phyloP scores from a whole-genome alignment of 2,888 invertebrate species.

The Athalia cordata region DNA sequence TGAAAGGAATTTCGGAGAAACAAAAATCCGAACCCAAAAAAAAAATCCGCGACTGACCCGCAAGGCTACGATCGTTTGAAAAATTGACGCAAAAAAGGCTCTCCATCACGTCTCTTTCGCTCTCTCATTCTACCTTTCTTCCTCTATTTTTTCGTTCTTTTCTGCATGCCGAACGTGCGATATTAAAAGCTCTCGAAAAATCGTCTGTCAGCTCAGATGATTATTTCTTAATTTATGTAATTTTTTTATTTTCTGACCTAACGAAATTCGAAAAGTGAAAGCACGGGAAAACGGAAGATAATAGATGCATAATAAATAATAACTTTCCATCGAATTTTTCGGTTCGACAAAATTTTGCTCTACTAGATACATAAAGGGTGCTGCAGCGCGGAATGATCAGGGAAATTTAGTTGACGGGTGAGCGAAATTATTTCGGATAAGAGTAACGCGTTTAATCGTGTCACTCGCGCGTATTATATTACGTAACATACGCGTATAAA shows the following conservation, averaged over 20 bases:
- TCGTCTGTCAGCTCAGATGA: background rate
- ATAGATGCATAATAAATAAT: no score
- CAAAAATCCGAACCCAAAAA: no score
- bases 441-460: constrained; percentile 19
- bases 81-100: no score
- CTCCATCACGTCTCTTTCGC: no score
- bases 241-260: background rate
- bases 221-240: background rate
- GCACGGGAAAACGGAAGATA: no score
- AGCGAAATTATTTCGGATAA: constrained; percentile 14
- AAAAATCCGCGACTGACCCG: no score
- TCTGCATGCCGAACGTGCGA: no score
- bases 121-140: no score
- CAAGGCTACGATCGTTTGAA: no score
- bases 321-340: background rate
- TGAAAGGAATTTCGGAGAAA: background rate
- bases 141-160: no score
- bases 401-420: constrained; percentile 20
- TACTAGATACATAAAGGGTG: no score
- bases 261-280: no score
- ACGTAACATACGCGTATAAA: background rate
- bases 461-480: background rate
- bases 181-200: background rate
- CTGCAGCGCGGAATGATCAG: background rate
- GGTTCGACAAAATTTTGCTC: background rate